Evolutionary conservation across 2,113 vertebrate species (phyloP).

Genomic region (Chinchilla lanigera): DNA sequence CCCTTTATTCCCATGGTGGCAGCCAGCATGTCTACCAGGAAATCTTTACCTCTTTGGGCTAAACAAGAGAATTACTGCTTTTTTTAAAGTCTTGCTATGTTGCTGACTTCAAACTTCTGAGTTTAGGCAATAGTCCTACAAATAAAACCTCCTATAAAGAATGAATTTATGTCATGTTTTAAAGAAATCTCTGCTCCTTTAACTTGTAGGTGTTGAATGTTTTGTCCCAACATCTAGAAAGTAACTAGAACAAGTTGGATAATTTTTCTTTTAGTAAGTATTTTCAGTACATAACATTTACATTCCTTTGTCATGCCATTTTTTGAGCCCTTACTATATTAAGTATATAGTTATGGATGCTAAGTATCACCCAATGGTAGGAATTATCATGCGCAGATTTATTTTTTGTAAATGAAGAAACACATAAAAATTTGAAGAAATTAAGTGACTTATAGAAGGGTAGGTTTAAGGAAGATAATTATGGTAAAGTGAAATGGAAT

Average conservation of each 20-base stretch:
- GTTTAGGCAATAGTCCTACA: background rate
- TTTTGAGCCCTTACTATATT: background rate
- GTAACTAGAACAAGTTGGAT: background rate
- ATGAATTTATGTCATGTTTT: background rate
- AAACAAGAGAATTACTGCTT: background rate
- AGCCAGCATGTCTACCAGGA: background rate
- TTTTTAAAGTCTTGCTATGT: background rate
- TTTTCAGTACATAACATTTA: background rate
- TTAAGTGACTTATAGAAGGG: background rate
- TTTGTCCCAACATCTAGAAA: background rate
- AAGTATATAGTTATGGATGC: background rate
- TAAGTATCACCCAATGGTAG: background rate
- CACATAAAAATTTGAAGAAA: background rate
- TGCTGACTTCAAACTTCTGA: background rate
- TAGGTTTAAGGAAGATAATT: background rate
- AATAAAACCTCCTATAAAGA: background rate
- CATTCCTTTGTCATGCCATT: background rate
- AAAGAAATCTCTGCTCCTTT: background rate
- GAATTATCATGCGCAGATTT: background rate
- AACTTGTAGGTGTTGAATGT: background rate
- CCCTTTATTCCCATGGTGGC: background rate
- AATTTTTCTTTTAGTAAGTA: background rate
- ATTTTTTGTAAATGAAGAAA: slow-evolving; percentile 18
- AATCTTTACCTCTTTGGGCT: background rate
- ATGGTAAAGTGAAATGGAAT: background rate